phyloP scores from a whole-genome alignment of 2,113 vertebrate species.

The Nerophis ophidion region DNA sequence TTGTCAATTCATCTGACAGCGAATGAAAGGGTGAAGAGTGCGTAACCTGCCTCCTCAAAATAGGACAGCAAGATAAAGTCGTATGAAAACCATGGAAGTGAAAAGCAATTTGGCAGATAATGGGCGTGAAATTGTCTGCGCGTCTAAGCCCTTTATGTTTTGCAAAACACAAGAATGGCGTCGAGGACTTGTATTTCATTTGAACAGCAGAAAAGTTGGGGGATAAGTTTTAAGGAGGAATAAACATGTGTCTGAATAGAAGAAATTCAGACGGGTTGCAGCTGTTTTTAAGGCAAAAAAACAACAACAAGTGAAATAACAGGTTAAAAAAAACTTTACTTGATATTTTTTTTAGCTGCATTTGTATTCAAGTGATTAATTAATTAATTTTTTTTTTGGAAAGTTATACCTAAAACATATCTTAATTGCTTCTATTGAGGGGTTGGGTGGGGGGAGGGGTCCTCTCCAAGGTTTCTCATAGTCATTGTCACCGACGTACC shows the following conservation, averaged over 20 bases:
- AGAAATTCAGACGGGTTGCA: too few relatives aligned
- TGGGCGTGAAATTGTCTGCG: constrained; percentile 11
- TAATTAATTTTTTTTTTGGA: too few relatives aligned
- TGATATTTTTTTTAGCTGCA: too few relatives aligned
- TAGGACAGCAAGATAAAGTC: constrained; percentile 8
- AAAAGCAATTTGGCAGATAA: constrained; percentile 18
- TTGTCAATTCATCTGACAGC: constrained; percentile 10
- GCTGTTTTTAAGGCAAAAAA: background rate
- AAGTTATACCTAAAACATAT: too few relatives aligned
- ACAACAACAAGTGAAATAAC: too few relatives aligned
- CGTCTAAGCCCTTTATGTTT: background rate
- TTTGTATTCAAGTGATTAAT: too few relatives aligned
- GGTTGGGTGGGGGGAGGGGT: too few relatives aligned
- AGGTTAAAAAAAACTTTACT: too few relatives aligned
- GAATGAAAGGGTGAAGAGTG: constrained; percentile 6
- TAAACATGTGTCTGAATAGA: too few relatives aligned
- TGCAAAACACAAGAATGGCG: background rate
- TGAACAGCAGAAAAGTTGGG: background rate
- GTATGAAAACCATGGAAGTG: constrained; percentile 18
- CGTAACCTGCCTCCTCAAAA: constrained; percentile 25
- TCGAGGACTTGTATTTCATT: background rate
- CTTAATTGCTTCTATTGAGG: too few relatives aligned
- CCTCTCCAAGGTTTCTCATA: too few relatives aligned
- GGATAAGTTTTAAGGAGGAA: background rate
- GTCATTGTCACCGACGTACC: too few relatives aligned